These are phyloP conservation scores for Steinernema khuongi DNA, from an alignment of 1,140 invertebrate genomes.

Conservation along the genomic window DNA sequence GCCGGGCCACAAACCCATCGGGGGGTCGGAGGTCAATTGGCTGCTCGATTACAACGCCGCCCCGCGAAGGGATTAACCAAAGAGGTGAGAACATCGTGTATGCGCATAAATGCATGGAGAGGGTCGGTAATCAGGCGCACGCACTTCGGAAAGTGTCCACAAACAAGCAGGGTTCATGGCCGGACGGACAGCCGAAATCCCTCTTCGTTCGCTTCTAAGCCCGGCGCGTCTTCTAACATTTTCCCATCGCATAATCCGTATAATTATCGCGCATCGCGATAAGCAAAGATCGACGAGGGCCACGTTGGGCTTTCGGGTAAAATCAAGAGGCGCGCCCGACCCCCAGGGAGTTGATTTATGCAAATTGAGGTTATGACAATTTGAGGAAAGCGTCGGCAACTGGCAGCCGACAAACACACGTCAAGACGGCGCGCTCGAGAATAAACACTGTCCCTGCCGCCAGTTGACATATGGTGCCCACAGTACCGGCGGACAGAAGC, in stretches of 20 bases:
- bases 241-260: background rate
- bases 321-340: background rate
- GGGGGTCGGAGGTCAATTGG: conserved; percentile 15
- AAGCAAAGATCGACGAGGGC: background rate
- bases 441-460: conserved; percentile 2
- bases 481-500: background rate
- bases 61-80: background rate
- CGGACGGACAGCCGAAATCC: background rate
- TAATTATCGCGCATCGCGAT: background rate
- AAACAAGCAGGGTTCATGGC: background rate
- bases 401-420: background rate
- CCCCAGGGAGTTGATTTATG: conserved; percentile 3
- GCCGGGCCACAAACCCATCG: conserved; percentile 9
- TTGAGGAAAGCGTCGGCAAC: background rate
- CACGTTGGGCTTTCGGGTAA: background rate
- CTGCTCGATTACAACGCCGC: background rate
- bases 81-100: background rate
- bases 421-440: background rate
- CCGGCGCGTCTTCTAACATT: background rate
- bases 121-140: background rate
- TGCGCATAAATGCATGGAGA: background rate
- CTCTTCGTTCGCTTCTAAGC: background rate
- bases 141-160: background rate
- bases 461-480: background rate
- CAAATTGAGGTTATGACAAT: conserved; percentile 8